Evolutionary conservation across 2,797 vertebrate genomes (phyloP).

Genomic region (Xenopus petersii): DNA sequence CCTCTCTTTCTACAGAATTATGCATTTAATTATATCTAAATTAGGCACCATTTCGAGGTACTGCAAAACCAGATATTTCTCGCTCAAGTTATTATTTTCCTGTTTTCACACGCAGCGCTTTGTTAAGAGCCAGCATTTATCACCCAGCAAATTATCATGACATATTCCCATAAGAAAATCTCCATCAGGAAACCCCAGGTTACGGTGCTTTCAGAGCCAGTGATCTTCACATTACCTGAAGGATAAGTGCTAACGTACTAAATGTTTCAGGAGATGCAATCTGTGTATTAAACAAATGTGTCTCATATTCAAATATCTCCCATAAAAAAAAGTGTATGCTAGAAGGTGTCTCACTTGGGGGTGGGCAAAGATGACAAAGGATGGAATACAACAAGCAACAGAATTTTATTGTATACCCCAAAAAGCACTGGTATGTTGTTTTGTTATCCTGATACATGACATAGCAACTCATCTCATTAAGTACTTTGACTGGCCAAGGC

Average conservation of each 20-base stretch:
- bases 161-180: conserved; percentile 19
- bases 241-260: not conserved
- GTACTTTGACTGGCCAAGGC: no score
- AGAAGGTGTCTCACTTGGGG: no score
- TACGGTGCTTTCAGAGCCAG: conserved; percentile 17
- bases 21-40: conserved; percentile 41
- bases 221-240: not conserved
- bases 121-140: conserved; percentile 13
- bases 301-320: no score
- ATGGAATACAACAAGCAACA: no score
- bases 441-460: no score
- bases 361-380: no score
- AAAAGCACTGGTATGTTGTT: no score
- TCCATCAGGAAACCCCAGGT: conserved; percentile 14
- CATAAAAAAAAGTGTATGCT: no score
- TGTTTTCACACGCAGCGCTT: conserved; percentile 20
- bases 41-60: conserved; percentile 23
- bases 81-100: conserved; percentile 5
- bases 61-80: conserved; percentile 11
- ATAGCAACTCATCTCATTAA: no score
- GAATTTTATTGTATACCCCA: no score
- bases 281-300: no score
- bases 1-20: conserved; percentile 25
- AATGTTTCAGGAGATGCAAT: conserved; percentile 5
- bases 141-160: conserved; percentile 6